Percentiles rank a stretch among this genome's conserved stretches.
These are phyloP conservation scores for Centropristis striata DNA, from an alignment of 2,113 vertebrate genomes.

Conservation along the genomic window DNA sequence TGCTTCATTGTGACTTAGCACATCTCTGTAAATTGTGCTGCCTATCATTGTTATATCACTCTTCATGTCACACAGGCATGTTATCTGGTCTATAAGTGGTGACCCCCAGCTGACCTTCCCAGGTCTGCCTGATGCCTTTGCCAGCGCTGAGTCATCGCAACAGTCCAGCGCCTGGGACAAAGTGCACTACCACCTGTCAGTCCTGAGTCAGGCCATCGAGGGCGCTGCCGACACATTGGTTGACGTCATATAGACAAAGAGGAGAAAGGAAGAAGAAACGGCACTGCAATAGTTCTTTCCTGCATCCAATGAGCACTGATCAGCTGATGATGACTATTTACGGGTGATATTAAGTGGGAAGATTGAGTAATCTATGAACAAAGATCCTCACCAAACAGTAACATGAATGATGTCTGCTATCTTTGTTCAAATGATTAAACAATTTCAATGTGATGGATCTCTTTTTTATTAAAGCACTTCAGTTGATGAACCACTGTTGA, in stretches of 20 bases:
- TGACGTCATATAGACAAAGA: conserved; percentile 78
- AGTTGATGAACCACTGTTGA: neutral
- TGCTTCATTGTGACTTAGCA: neutral
- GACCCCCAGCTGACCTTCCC: conserved; percentile 86
- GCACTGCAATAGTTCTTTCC: neutral
- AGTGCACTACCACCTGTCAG: conserved; percentile 88
- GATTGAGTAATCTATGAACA: neutral
- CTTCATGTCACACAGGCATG: conserved; percentile 80
- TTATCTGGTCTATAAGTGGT: conserved; percentile 88
- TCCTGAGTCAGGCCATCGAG: conserved; percentile 86
- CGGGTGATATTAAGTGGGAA: neutral
- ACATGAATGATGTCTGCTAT: neutral
- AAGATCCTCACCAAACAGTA: neutral
- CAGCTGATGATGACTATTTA: neutral
- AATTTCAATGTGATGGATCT: neutral
- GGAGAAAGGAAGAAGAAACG: neutral
- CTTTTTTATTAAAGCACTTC: neutral
- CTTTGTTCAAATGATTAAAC: neutral
- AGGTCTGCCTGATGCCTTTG: conserved; percentile 87
- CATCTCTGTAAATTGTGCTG: neutral
- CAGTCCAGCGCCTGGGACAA: conserved; percentile 79
- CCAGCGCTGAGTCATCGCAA: conserved; percentile 48
- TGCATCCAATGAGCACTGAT: neutral
- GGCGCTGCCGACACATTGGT: conserved; percentile 85
- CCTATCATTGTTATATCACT: neutral